Base-by-base conservation (phyloP, 2,797 vertebrate species). In the Aulostomus chinensis region DNA sequence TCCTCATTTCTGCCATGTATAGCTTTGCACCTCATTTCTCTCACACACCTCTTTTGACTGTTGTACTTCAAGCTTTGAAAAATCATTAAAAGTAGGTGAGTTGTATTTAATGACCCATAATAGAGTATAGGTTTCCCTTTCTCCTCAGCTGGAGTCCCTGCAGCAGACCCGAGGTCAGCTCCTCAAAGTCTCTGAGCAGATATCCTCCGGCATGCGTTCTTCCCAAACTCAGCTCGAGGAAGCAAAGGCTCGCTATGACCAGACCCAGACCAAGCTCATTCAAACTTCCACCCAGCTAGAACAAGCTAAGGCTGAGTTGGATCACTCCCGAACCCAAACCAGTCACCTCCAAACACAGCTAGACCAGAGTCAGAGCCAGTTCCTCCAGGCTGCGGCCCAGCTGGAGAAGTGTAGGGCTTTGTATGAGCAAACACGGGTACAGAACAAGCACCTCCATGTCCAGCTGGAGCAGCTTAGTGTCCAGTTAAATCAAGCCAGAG, bases 81-180 rank as follows among this genome's bases (percentile, higher is more conserved):
- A n/a, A n/a, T n/a, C n/a, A n/a, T n/a, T n/a, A n/a, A n/a, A n/a
- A n/a, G n/a, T n/a, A n/a, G n/a, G n/a, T n/a, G n/a, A n/a, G n/a
- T n/a, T n/a, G n/a, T n/a, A n/a, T n/a, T n/a, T n/a, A n/a, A n/a
- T n/a, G n/a, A n/a, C n/a, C n/a, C n/a, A n/a, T n/a, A n/a, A n/a
- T n/a, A n/a, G n/a, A n/a, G n/a, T n/a, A n/a, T n/a, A n/a, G n/a
- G n/a, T 2, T 3, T 14, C 15, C 7, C 31, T 37, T 16, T 8
- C 3, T 45, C 26, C 14, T 7, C 72, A 94, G 93, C 81, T 93
- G 78, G 69, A 85, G 40, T 84, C 85, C 13, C 76, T 92, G 78
- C 92, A 93, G 75, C 87, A 92, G 71, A 90, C 86, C 29, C 87
- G 89, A 57, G 81, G 90, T 34, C 92, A 93, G 63, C 89, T 94